Evolutionary conservation across 2,113 vertebrate genomes (phyloP).

Genomic region (Syngnathus scovelli): DNA sequence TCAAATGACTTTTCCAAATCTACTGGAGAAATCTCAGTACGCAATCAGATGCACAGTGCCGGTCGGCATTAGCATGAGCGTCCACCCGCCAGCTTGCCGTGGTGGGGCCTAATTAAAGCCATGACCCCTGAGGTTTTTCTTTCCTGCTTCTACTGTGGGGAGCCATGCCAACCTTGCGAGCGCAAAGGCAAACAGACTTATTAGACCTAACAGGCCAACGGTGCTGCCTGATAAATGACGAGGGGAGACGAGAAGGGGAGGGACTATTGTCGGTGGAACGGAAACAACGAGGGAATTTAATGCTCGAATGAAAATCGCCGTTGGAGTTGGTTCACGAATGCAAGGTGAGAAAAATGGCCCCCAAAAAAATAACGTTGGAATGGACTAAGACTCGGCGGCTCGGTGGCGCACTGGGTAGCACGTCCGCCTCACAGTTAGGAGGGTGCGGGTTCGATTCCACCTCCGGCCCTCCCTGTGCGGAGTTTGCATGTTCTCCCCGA

Average conservation of each 20-base stretch:
- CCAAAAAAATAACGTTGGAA: neutral
- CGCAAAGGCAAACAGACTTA: conserved; percentile 59
- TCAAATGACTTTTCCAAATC: conserved; percentile 15
- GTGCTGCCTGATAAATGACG: conserved; percentile 52
- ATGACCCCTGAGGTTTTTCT: conserved; percentile 45
- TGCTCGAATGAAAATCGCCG: conserved; percentile 47
- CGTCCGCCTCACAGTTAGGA: too few species aligned
- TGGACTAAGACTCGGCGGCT: too few species aligned
- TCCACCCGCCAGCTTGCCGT: conserved; percentile 25
- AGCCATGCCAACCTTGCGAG: conserved; percentile 28
- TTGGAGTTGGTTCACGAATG: conserved; percentile 46
- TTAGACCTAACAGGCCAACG: conserved; percentile 57
- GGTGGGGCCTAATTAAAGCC: conserved; percentile 59
- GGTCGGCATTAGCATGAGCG: conserved; percentile 22
- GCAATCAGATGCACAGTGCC: conserved; percentile 46
- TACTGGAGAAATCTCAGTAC: conserved; percentile 29
- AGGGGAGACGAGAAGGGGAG: conserved; percentile 13
- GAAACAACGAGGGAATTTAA: conserved; percentile 56
- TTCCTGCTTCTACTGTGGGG: conserved; percentile 36
- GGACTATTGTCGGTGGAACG: conserved; percentile 18
- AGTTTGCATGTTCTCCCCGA: too few species aligned
- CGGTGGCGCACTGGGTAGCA: too few species aligned
- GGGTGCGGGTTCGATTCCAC: too few species aligned
- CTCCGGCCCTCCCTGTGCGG: too few species aligned
- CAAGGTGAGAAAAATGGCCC: conserved; percentile 13